Percentiles rank a stretch among this genome's conserved stretches.
phyloP scores from a whole-genome alignment of 2,113 vertebrate species.

The Xenus cinereus region DNA sequence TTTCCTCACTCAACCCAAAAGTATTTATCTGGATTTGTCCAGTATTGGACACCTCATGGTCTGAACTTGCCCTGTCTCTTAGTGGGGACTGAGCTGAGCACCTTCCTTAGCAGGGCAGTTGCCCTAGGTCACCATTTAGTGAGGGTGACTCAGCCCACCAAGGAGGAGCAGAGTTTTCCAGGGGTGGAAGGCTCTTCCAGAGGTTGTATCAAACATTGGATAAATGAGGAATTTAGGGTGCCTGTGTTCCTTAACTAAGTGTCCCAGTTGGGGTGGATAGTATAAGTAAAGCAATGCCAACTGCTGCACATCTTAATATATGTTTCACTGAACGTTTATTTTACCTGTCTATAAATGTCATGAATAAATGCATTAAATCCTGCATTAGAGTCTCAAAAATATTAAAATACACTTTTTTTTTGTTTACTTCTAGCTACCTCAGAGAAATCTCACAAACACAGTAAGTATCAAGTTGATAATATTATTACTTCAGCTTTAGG shows the following conservation, averaged over 20 bases:
- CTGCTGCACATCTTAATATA: neutral
- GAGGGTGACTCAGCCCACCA: neutral
- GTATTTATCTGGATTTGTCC: neutral
- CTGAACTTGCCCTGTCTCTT: neutral
- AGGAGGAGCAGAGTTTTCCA: neutral
- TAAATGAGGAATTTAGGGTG: neutral
- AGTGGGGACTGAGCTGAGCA: neutral
- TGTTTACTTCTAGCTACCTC: constrained; percentile 48
- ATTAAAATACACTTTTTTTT: neutral
- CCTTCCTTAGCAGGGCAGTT: neutral
- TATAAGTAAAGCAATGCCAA: neutral
- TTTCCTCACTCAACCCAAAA: neutral
- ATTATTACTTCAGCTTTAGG: neutral
- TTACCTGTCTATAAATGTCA: neutral
- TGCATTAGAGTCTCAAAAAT: neutral
- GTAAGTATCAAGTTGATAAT: constrained; percentile 23
- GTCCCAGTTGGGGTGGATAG: neutral
- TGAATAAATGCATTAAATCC: neutral
- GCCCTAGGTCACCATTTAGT: too few species aligned
- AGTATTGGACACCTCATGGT: neutral
- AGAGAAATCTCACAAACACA: constrained; percentile 44
- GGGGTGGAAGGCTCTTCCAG: too few species aligned
- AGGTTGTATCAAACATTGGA: neutral
- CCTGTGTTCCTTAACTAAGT: neutral
- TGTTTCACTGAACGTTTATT: neutral